Base-by-base conservation (phyloP, 2,797 vertebrate species). In the Xenopus petersii region DNA sequence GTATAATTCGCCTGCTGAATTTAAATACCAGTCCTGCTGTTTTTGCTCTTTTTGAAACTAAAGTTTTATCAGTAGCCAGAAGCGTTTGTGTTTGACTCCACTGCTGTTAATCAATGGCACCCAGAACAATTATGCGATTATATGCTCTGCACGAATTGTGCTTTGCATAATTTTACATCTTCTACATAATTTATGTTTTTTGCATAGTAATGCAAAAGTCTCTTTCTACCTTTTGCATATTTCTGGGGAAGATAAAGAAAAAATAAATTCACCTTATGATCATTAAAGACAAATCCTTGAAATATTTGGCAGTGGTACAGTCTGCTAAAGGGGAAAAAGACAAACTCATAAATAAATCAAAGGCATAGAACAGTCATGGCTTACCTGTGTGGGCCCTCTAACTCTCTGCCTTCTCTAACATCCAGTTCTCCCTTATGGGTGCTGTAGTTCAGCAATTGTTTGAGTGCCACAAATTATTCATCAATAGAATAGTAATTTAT, bases 121-220 rank as follows among this genome's bases (percentile, higher is more conserved):
- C 74, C 49, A 16, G 55, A 67, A 67, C 70, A 65, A 66, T 62
- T 70, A 70, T 42, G 62, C 62, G 49, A 71, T 59, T 58, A 61
- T 59, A 65, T 54, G 71, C 77, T 79, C 70, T 67, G 79, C 73
- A 82, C 81, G 80, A 64, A 65, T 66, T 76, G 67, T 55, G 66
- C 61, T 78, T 85, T 81, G 79, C 80, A 83, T 81, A 81, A 81
- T 79, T 84, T 83, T 82, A 71, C 79, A 82, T 84, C 82, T 84
- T 81, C 68, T 85, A 74, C 81, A 79, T 83, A 80, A 82, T 82
- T 83, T 76, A 70, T 81, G 80, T 42, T 82, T 80, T 64, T 63
- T 62, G 68, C 47, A 71, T 77, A 86, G 80, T 71, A 83, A 66
- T 64, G 64, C 68, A 79, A 71, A 71, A 76, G 74, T 80, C 76